phyloP scores from a whole-genome alignment of 2,113 vertebrate genomes.

The Gorsachius goisagi region DNA sequence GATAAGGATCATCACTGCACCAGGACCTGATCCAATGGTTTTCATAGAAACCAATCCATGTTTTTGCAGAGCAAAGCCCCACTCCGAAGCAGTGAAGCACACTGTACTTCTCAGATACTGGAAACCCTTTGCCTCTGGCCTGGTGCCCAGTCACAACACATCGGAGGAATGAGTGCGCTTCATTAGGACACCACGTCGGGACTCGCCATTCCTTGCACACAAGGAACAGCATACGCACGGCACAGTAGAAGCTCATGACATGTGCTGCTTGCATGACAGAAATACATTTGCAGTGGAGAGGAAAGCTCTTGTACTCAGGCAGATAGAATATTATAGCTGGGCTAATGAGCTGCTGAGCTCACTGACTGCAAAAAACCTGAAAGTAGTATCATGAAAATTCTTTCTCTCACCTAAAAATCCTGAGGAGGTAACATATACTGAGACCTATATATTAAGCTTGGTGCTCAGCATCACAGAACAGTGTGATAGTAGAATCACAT shows the following conservation, averaged over 20 bases:
- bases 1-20: neutral
- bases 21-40: neutral
- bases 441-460: neutral
- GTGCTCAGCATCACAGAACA: neutral
- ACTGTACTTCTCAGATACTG: neutral
- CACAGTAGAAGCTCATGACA: neutral
- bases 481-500: neutral
- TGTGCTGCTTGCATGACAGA: neutral
- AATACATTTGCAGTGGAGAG: neutral
- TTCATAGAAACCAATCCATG: neutral
- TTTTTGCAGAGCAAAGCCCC: neutral
- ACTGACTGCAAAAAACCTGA: neutral
- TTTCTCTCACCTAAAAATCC: neutral
- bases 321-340: neutral
- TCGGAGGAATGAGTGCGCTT: neutral
- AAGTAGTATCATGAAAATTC: neutral
- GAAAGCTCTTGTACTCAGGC: neutral
- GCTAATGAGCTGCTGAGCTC: neutral
- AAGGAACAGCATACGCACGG: fast-evolving
- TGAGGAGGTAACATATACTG: neutral
- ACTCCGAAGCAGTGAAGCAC: neutral
- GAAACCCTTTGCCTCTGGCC: constrained; percentile 1
- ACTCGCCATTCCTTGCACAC: neutral
- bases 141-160: neutral
- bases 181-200: neutral